A percentile compares a stretch with the other conserved stretches of the same genome.
Evolutionary conservation across 1,140 invertebrate species (phyloP).

Genomic region (Drosophila tsacasi): DNA sequence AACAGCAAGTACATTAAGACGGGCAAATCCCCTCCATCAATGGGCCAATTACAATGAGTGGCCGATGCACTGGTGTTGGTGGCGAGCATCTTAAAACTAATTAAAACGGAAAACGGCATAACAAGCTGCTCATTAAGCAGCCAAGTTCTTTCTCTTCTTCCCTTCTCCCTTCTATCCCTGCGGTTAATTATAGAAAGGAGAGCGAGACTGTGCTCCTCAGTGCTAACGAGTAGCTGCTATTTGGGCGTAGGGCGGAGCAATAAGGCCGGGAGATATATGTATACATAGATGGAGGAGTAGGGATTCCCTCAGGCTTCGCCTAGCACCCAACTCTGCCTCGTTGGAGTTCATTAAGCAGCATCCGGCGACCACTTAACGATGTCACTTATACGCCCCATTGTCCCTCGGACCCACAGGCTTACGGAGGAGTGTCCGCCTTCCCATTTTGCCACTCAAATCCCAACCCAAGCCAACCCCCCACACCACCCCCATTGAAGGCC

Average conservation of each 20-base stretch:
- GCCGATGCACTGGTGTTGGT: constrained; percentile 63
- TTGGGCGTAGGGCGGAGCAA: constrained; percentile 18
- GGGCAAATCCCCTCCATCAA: constrained; percentile 55
- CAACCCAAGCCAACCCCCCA: constrained; percentile 6
- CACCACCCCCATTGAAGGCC: constrained; percentile 31
- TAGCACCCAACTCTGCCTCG: constrained; percentile 34
- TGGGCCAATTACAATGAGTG: constrained; percentile 80
- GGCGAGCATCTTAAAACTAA: constrained; percentile 76
- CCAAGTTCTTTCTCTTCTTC: constrained; percentile 5
- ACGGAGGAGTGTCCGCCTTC: constrained; percentile 2
- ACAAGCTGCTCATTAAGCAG: constrained; percentile 84
- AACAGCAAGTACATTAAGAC: neutral
- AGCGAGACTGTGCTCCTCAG: constrained; percentile 55
- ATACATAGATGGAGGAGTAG: constrained; percentile 6
- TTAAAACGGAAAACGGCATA: constrained; percentile 62
- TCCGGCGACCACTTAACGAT: constrained; percentile 78
- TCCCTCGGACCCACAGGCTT: constrained; percentile 60
- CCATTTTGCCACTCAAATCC: constrained; percentile 18
- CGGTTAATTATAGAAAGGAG: constrained; percentile 84
- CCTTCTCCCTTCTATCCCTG: constrained; percentile 38
- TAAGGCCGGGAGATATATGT: constrained; percentile 23
- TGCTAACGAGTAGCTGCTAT: constrained; percentile 58
- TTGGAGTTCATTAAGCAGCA: constrained; percentile 80
- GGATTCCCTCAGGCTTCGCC: constrained; percentile 3
- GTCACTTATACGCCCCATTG: constrained; percentile 82